A percentile compares a stretch with the other conserved stretches of the same genome.
Evolutionary conservation across 2,888 invertebrate genomes (phyloP).

Genomic region (Eupithecia abbreviata): DNA sequence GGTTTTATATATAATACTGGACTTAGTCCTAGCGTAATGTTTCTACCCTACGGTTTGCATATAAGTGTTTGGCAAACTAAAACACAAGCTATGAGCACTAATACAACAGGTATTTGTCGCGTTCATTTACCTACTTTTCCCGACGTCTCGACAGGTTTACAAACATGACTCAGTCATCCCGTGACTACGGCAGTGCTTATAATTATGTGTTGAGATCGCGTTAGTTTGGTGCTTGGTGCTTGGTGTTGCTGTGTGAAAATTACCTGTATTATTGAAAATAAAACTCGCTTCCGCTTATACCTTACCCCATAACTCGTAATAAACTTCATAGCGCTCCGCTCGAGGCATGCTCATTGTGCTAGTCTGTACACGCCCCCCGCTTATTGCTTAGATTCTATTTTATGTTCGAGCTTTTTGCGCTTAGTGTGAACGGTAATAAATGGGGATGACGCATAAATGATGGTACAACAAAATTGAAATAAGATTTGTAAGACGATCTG

Average conservation of each 20-base stretch:
- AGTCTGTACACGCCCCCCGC: constrained; percentile 47
- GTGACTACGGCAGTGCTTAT: too few species aligned
- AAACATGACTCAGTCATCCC: too few species aligned
- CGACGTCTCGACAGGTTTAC: too few species aligned
- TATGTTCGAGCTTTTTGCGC: constrained; percentile 43
- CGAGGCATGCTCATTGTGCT: constrained; percentile 63
- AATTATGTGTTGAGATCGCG: too few species aligned
- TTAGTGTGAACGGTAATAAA: constrained; percentile 12
- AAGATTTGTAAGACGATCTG: background rate
- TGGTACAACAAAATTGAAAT: constrained; percentile 6
- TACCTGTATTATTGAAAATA: background rate
- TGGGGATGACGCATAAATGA: constrained; percentile 8
- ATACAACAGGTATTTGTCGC: too few species aligned
- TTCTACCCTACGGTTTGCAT: background rate
- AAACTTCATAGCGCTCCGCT: constrained; percentile 67
- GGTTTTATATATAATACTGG: background rate
- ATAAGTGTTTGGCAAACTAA: background rate
- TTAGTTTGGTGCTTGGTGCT: background rate
- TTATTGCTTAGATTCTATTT: constrained; percentile 61
- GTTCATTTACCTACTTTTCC: too few species aligned
- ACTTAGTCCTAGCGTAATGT: background rate
- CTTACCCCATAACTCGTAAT: constrained; percentile 57
- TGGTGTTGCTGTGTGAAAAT: background rate
- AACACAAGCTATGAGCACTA: background rate
- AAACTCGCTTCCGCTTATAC: constrained; percentile 32